Evolutionary conservation across 1,140 invertebrate genomes (phyloP).

Genomic region (Lepidurus arcticus): DNA sequence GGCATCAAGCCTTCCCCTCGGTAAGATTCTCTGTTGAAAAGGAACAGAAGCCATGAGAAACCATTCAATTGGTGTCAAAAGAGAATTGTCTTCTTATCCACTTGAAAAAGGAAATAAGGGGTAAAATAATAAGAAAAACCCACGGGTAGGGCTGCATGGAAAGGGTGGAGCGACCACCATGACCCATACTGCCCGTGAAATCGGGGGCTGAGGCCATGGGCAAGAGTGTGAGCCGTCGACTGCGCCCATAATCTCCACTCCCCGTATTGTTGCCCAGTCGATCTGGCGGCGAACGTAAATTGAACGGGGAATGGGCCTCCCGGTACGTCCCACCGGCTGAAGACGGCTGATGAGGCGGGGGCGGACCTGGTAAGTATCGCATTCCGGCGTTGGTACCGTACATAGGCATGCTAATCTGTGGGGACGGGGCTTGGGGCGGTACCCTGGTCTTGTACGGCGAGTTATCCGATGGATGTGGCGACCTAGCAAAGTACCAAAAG

Average conservation of each 20-base stretch:
- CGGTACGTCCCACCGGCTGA: neutral
- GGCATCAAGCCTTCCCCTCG: constrained; percentile 1
- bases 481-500: neutral
- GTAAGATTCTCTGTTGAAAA: neutral
- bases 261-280: neutral
- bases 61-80: no score
- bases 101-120: neutral
- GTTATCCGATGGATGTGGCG: constrained; percentile 3
- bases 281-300: constrained; percentile 30
- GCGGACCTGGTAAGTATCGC: constrained; percentile 1
- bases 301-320: constrained; percentile 27
- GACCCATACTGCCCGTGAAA: constrained; percentile 22
- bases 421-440: neutral
- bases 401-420: neutral
- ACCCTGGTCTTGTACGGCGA: neutral
- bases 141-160: neutral
- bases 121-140: constrained; percentile 15
- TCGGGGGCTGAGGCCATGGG: constrained; percentile 27
- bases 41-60: no score
- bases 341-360: neutral
- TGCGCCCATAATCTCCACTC: constrained; percentile 29
- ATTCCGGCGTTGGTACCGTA: neutral
- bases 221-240: constrained; percentile 29
- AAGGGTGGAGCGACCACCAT: constrained; percentile 28
- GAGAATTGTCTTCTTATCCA: no score